These are phyloP conservation scores for Catharus fuscescens DNA, from an alignment of 2,113 vertebrate species.

Conservation along the genomic window DNA sequence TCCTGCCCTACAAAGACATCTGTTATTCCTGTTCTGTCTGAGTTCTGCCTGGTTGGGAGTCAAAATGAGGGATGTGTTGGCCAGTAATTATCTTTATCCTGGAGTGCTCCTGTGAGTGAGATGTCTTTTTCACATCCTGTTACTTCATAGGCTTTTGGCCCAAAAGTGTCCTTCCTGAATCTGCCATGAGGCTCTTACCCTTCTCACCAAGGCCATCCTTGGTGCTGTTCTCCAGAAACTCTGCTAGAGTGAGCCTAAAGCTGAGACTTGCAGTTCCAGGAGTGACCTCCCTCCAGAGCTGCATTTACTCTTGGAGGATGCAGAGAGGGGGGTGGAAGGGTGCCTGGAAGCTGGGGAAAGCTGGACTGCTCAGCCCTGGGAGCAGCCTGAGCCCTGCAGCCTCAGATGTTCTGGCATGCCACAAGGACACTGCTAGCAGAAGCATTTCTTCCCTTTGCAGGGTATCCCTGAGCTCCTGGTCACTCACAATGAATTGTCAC, in stretches of 20 bases:
- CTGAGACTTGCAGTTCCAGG: not conserved
- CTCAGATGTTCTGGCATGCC: not conserved
- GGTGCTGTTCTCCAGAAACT: not conserved
- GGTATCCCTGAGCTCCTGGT: not conserved
- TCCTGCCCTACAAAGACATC: not conserved
- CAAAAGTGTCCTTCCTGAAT: not conserved
- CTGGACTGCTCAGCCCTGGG: not conserved
- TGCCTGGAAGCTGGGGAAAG: not conserved
- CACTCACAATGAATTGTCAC: not conserved
- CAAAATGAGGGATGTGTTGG: not conserved
- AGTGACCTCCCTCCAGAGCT: not conserved
- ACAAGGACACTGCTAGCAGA: accelerated
- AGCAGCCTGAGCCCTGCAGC: not conserved
- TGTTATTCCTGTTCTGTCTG: not conserved
- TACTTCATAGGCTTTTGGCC: not conserved
- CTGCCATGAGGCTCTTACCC: accelerated
- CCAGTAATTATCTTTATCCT: not conserved
- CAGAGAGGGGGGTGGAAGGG: not conserved
- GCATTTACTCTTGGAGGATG: not conserved
- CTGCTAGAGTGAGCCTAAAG: not conserved
- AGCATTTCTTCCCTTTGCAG: accelerated
- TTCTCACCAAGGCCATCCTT: not conserved
- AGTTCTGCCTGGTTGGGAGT: not conserved
- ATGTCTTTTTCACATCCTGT: not conserved
- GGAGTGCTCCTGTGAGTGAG: not conserved